Evolutionary conservation across 1,140 invertebrate species (phyloP), one percentile per base, ranked within the genome.

Genomic region (Bradynema listronoti): DNA sequence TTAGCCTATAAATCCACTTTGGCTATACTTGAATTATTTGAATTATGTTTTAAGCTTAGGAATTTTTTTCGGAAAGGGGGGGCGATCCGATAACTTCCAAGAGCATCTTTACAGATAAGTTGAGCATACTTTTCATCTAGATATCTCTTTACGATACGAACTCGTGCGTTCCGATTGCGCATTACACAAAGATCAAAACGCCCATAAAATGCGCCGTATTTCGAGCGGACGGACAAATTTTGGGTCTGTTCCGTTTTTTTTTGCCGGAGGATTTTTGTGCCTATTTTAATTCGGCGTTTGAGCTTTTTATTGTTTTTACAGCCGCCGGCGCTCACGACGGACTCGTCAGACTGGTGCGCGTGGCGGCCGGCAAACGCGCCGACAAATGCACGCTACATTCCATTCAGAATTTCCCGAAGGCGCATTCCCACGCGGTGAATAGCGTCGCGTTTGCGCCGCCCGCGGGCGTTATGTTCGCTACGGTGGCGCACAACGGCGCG

Each of bases 401-500:
- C 16, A 55, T 25, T 66, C 33, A 41, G 27, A 47, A 61, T 6
- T 16, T 1, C 9, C 30, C 14, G 29, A 5, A 24, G 29, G 27
- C 1, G 46, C 34, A 22, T 19, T 45, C 1, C 41, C n/a, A n/a
- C 29, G 58, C 41, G 36, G 68, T 54, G 19, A 89, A 91, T 78
- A 83, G 89, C 36, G 86, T 86, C 63, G 86, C 84, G 73, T 96
- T 95, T 70, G 84, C 89, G 11, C 80, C 83, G 32, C 86, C 88
- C 76, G 85, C 87, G 70, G 78, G 85, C 29, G 86, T 87, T 56
- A 82, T 96, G 30, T n/a, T n/a, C n/a, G 83, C 87, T 4, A 91
- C 90, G 71, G 93, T 90, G 78, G 89, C 90, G 4, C 91, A 96
- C 82, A 91, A 97, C 78, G 91, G 90, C 79, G 84, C 85, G n/a